Base-by-base conservation (phyloP, 2,888 invertebrate genomes). In the Smittia sp. region DNA sequence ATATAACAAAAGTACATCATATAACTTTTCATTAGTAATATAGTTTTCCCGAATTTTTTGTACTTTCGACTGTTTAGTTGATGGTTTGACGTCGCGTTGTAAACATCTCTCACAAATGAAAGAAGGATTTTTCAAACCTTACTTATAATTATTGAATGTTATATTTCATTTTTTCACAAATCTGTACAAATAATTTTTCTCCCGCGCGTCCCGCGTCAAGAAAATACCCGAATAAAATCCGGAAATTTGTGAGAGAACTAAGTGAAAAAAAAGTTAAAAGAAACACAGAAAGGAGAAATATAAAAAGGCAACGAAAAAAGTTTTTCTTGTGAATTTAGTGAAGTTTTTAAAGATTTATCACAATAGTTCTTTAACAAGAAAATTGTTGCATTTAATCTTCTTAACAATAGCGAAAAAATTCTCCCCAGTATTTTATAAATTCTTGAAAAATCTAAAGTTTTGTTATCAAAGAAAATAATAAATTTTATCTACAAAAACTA, bases 21-120 rank as follows among this genome's bases (percentile, higher is more conserved):
- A 69, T 41, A 69, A 69, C 69, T 69, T 69, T 69, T 69, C 69
- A 69, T 69, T 69, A 69, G 69, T 69, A 69, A 69, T 69, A 69
- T 69, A 69, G 69, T 69, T 69, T 69, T 27, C 69, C 69, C 25
- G 24, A 41, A 22, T 67, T 67, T 69, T 54, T 41, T 69, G 69
- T 69, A 54, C 41, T 54, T 69, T 69, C 69, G 69, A 52, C 69
- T 52, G 69, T 69, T 58, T 54, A 69, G 69, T 69, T 69, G 69
- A 69, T 69, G 69, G 69, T 52, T 20, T 25, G n/a, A 25, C 52
- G 69, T 69, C 69, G 69, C 69, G 69, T 69, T 69, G 69, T 69
- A 69, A 69, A 69, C 69, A 69, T 69, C 69, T 69, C 69, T 69
- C 69, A 69, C 69, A 69, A 69, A 54, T 52, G 69, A 46, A 58